phyloP scores from a whole-genome alignment of 2,113 vertebrate genomes.

The Notarius quadriscutis region DNA sequence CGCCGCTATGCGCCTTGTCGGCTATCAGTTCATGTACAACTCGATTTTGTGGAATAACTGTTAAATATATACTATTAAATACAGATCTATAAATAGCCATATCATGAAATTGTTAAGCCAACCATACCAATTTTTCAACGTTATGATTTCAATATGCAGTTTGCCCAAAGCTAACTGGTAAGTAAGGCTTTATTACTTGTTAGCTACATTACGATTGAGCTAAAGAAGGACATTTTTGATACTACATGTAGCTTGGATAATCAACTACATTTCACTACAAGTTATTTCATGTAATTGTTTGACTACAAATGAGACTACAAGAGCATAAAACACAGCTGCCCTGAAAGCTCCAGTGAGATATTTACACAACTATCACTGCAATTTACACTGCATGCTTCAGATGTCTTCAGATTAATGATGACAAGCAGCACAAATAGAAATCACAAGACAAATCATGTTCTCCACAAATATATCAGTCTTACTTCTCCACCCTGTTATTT shows the following conservation, averaged over 20 bases:
- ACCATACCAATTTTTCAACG: neutral
- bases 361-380: neutral
- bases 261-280: neutral
- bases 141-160: neutral
- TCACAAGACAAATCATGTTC: conserved; percentile 25
- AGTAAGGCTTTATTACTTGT: neutral
- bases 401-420: conserved; percentile 33
- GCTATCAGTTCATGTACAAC: too few relatives aligned
- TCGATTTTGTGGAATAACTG: too few relatives aligned
- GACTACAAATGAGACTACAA: neutral
- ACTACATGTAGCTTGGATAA: neutral
- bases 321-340: neutral
- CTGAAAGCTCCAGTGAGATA: neutral
- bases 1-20: too few relatives aligned
- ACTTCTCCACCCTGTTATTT: conserved; percentile 76
- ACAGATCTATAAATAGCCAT: neutral
- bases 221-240: neutral
- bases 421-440: conserved; percentile 27
- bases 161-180: neutral
- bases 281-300: neutral
- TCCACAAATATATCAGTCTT: conserved; percentile 69
- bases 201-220: neutral
- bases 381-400: conserved; percentile 4
- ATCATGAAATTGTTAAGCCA: neutral
- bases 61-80: too few relatives aligned